phyloP scores from a whole-genome alignment of 2,113 vertebrate genomes.

The Thalassoma bifasciatum region DNA sequence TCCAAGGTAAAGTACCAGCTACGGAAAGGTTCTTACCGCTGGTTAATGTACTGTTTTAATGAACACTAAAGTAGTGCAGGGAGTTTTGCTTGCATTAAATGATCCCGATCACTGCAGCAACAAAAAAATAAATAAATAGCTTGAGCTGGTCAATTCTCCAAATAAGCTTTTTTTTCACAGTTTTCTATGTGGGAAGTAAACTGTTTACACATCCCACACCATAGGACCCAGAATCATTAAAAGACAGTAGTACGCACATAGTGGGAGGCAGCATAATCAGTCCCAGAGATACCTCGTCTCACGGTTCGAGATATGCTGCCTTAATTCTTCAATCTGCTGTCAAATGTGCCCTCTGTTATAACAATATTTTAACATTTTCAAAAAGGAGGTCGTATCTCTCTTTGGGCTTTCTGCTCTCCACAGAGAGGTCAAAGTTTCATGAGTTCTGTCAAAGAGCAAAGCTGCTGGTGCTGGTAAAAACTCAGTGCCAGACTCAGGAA shows the following conservation, averaged over 20 bases:
- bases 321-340: neutral
- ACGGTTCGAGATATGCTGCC: neutral
- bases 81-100: constrained; percentile 32
- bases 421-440: neutral
- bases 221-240: constrained; percentile 47
- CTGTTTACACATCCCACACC: constrained; percentile 36
- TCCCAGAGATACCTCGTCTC: neutral
- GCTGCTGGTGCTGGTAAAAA: constrained; percentile 5
- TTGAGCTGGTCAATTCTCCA: constrained; percentile 26
- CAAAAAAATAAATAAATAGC: neutral
- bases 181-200: constrained; percentile 12
- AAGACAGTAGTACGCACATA: constrained; percentile 18
- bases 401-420: neutral
- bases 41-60: constrained; percentile 68
- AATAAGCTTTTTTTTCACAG: neutral
- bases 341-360: neutral
- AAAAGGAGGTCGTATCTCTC: neutral
- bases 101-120: constrained; percentile 22
- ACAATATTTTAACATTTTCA: constrained; percentile 21
- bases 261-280: constrained; percentile 19
- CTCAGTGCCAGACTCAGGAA: constrained; percentile 29
- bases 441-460: neutral
- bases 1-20: constrained; percentile 51
- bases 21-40: constrained; percentile 41
- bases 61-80: constrained; percentile 42